phyloP scores from a whole-genome alignment of 1,140 invertebrate genomes.

The Apis florea region DNA sequence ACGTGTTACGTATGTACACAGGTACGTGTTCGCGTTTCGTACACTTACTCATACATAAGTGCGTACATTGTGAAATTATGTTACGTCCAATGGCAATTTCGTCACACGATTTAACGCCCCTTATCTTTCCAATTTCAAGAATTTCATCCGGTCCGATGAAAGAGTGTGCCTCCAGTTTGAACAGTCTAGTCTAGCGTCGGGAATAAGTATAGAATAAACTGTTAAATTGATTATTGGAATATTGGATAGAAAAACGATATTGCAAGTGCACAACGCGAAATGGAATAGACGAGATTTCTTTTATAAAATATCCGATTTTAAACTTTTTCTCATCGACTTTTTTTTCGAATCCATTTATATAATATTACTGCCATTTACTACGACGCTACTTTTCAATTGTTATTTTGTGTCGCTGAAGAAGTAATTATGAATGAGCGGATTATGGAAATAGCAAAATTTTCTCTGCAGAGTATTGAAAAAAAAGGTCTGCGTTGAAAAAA shows the following conservation, averaged over 20 bases:
- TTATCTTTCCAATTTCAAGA: neutral
- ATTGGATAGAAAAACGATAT: neutral
- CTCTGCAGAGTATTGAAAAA: neutral
- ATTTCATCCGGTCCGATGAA: neutral
- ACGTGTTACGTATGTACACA: slow-evolving; percentile 61
- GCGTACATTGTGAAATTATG: slow-evolving; percentile 55
- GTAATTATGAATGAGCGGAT: neutral
- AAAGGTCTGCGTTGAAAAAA: neutral
- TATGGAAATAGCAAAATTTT: neutral
- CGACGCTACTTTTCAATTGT: slow-evolving; percentile 17
- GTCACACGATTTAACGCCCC: neutral
- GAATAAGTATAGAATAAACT: no score
- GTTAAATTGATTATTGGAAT: neutral
- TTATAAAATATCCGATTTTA: neutral
- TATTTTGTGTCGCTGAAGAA: neutral
- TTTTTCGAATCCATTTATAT: neutral
- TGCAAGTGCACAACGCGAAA: neutral
- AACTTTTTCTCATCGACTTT: neutral
- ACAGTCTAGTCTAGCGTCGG: no score
- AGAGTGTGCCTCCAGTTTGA: no score
- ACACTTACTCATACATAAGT: slow-evolving; percentile 26
- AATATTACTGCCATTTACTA: neutral
- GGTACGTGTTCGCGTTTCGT: slow-evolving; percentile 34
- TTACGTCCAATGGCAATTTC: slow-evolving; percentile 32
- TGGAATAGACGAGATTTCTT: neutral